Conservation (phyloP, 2,888 invertebrate species). For the Xestia rhomboidea region DNA sequence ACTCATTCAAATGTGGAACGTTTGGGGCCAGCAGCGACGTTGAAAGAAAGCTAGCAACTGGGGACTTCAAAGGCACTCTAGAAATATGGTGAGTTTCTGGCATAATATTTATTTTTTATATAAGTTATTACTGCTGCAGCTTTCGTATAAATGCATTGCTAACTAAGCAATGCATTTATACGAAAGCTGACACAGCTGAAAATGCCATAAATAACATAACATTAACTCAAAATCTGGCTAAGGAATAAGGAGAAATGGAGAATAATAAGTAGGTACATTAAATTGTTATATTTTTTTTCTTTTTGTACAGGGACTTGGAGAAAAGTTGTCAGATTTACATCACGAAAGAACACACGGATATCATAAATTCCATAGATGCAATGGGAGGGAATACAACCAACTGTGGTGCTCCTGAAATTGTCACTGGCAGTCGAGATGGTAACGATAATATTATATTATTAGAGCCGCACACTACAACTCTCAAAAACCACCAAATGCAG, state of each 20-base stretch:
- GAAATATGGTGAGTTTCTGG: constrained; percentile 93
- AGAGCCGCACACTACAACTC: background rate
- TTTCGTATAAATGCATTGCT: too few relatives aligned
- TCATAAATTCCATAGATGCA: constrained; percentile 97
- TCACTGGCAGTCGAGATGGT: constrained; percentile 98
- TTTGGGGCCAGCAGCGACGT: constrained; percentile 96
- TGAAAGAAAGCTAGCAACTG: constrained; percentile 96
- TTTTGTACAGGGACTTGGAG: constrained; percentile 93
- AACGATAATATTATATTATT: constrained; percentile 48
- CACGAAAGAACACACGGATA: constrained; percentile 94
- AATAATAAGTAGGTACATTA: too few relatives aligned
- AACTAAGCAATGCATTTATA: background rate
- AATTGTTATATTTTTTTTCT: background rate
- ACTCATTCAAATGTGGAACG: constrained; percentile 97
- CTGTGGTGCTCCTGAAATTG: constrained; percentile 98
- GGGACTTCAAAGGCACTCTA: constrained; percentile 96
- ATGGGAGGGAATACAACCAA: constrained; percentile 95
- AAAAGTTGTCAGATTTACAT: constrained; percentile 94
- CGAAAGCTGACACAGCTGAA: background rate
- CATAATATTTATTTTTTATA: background rate
- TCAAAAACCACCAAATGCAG: background rate
- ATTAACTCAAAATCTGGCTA: background rate
- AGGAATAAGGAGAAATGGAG: background rate
- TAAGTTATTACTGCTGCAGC: too few relatives aligned
- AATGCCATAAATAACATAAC: background rate